A percentile compares a stretch with the other conserved stretches of the same genome.
Evolutionary conservation across 2,113 vertebrate species (phyloP).

Genomic region (Phalacrocorax brasilianus): DNA sequence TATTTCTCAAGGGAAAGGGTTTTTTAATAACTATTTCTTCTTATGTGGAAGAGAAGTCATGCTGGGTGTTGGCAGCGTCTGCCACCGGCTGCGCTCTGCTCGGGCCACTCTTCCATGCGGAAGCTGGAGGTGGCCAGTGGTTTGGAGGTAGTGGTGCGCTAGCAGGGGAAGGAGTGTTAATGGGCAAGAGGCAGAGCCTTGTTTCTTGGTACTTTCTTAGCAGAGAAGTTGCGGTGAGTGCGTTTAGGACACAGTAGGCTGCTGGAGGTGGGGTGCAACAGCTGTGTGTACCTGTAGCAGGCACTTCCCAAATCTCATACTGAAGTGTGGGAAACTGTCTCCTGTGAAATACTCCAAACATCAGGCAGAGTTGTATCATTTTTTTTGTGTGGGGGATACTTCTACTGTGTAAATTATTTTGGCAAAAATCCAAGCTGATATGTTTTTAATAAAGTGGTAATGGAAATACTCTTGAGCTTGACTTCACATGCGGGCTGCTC

Average conservation of each 20-base stretch:
- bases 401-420: not conserved
- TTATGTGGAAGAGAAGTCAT: not conserved
- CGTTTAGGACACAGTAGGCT: not conserved
- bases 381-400: not conserved
- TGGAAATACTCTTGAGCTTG: not conserved
- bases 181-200: not conserved
- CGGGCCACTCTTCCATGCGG: accelerated
- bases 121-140: not conserved
- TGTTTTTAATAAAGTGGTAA: conserved; percentile 1
- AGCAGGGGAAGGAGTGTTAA: not conserved
- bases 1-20: too few species aligned
- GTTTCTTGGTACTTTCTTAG: not conserved
- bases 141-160: not conserved
- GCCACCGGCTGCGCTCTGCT: not conserved
- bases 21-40: not conserved
- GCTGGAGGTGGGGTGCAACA: not conserved
- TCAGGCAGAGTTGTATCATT: not conserved
- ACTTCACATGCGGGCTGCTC: not conserved
- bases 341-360: not conserved
- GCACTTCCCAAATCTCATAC: accelerated
- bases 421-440: not conserved
- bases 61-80: not conserved
- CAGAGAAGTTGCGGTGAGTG: not conserved
- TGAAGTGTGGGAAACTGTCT: not conserved
- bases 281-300: not conserved